Evolutionary conservation across 37 sponge, comb jelly and placozoan genomes (phyloP).

Genomic region (Theonella swinhoei): DNA sequence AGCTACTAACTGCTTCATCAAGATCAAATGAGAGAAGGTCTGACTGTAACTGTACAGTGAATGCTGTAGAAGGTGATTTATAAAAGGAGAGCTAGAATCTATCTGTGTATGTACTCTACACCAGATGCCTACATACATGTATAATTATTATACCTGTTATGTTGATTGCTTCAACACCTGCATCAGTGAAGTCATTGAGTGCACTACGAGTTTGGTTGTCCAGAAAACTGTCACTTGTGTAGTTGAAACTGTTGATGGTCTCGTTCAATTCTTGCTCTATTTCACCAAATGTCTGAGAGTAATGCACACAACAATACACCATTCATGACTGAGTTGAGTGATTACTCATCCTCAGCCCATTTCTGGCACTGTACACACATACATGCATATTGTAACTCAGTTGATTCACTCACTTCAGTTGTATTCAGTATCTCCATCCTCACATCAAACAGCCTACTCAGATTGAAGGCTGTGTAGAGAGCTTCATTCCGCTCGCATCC

Average conservation of each 20-base stretch:
- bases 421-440: not conserved
- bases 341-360: no score
- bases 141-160: constrained; percentile 24
- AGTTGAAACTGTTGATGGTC: not conserved
- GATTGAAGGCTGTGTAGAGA: constrained; percentile 29
- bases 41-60: not conserved
- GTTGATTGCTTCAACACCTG: constrained; percentile 18
- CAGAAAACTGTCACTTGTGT: constrained; percentile 5
- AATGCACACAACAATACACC: not conserved
- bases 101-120: not conserved
- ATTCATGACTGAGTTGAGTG: no score
- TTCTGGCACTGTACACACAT: no score
- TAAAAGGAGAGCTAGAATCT: not conserved
- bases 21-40: constrained; percentile 4
- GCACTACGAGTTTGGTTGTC: constrained; percentile 8
- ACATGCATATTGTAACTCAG: not conserved
- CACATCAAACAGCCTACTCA: not conserved
- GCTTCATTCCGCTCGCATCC: not conserved
- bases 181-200: constrained; percentile 18
- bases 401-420: not conserved
- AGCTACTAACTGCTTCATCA: not conserved
- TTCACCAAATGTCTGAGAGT: not conserved
- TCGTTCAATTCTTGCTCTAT: not conserved
- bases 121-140: no score
- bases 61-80: constrained; percentile 5